These are phyloP conservation scores for Turnix velox DNA, from an alignment of 2,113 vertebrate species.

Conservation along the genomic window DNA sequence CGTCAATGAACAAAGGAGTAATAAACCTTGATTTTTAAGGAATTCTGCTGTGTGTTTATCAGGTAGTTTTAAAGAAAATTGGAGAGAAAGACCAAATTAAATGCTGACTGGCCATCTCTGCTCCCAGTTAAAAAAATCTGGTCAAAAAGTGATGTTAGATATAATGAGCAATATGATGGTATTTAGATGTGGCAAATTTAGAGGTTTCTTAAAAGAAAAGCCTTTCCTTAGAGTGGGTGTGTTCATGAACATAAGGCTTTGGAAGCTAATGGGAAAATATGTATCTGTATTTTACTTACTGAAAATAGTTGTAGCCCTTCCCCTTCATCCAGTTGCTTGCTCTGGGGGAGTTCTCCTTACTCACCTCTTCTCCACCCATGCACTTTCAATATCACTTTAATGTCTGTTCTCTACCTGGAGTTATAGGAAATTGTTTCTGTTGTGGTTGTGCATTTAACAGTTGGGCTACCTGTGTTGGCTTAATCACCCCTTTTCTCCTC, in stretches of 20 bases:
- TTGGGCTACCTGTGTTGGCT: background rate
- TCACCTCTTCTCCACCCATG: background rate
- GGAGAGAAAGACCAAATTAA: background rate
- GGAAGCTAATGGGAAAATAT: background rate
- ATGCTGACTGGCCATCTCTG: background rate
- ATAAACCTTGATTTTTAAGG: background rate
- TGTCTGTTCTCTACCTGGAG: background rate
- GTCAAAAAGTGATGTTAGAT: background rate
- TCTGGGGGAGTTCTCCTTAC: background rate
- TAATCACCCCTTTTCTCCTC: background rate
- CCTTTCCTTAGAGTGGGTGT: background rate
- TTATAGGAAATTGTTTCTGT: background rate
- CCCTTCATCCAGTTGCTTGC: background rate
- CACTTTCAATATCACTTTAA: background rate
- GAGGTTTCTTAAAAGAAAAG: background rate
- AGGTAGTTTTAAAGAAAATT: background rate
- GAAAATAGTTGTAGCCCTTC: background rate
- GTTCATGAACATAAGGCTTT: background rate
- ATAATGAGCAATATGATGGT: background rate
- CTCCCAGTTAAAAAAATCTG: background rate
- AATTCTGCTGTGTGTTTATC: background rate
- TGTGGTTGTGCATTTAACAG: background rate
- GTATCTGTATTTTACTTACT: background rate
- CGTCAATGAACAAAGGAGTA: background rate
- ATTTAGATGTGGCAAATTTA: background rate